A percentile compares a stretch with the other conserved stretches of the same genome.
phyloP scores from a whole-genome alignment of 2,113 vertebrate species.

The Solea solea region DNA sequence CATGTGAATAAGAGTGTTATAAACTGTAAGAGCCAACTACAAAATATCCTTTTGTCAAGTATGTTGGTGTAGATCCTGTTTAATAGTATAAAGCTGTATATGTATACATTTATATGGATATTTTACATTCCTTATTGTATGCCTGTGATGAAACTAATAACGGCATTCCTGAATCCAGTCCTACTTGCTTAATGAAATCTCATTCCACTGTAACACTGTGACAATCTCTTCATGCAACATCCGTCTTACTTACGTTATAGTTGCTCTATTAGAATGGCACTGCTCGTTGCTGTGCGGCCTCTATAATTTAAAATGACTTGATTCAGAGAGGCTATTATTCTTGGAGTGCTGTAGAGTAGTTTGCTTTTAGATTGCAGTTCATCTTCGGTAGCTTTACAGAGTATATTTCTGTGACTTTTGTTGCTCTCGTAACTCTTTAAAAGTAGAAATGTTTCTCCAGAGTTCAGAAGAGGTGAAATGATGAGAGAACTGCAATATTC shows the following conservation, averaged over 20 bases:
- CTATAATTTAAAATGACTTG: slow-evolving; percentile 21
- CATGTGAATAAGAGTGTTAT: slow-evolving; percentile 74
- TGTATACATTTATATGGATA: slow-evolving; percentile 73
- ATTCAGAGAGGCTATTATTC: slow-evolving; percentile 32
- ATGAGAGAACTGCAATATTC: slow-evolving; percentile 12
- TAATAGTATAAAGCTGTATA: slow-evolving; percentile 70
- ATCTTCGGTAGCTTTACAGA: slow-evolving; percentile 27
- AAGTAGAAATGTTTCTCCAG: not conserved
- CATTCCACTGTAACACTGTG: slow-evolving; percentile 79
- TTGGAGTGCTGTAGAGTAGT: slow-evolving; percentile 32
- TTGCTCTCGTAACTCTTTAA: slow-evolving; percentile 42
- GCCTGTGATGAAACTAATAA: slow-evolving; percentile 42
- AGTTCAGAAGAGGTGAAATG: slow-evolving; percentile 15
- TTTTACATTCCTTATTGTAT: slow-evolving; percentile 70
- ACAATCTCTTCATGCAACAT: slow-evolving; percentile 66
- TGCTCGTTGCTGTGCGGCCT: slow-evolving; percentile 46
- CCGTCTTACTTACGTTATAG: slow-evolving; percentile 18
- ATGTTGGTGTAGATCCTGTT: slow-evolving; percentile 55
- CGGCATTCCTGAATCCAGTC: slow-evolving; percentile 57
- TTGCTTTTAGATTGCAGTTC: slow-evolving; percentile 40
- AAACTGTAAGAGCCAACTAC: slow-evolving; percentile 49
- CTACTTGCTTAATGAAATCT: slow-evolving; percentile 48
- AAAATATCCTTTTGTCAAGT: slow-evolving; percentile 52
- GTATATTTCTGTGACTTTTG: slow-evolving; percentile 35
- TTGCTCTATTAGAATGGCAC: slow-evolving; percentile 39